Percentiles rank a stretch among this genome's conserved stretches.
These are phyloP conservation scores for Chrysomallon squamiferum DNA, from an alignment of 1,140 invertebrate species.

Conservation along the genomic window DNA sequence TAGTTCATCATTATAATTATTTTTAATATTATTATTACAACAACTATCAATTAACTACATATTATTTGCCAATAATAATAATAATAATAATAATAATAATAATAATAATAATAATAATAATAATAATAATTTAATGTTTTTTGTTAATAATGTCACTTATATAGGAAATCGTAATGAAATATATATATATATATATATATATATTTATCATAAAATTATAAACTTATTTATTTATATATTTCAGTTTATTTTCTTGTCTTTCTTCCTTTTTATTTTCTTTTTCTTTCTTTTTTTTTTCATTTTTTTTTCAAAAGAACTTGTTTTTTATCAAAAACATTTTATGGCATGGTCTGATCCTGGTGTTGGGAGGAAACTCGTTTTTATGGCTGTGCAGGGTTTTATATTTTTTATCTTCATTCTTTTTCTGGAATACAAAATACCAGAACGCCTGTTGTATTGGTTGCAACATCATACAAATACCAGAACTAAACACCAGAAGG, in stretches of 20 bases:
- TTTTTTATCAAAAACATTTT: constrained; percentile 56
- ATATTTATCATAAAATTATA: no score
- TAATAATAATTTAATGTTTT: no score
- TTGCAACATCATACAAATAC: background rate
- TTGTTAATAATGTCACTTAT: no score
- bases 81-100: no score
- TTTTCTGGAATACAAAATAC: constrained; percentile 62
- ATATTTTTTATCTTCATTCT: constrained; percentile 66
- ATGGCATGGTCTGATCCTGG: constrained; percentile 64
- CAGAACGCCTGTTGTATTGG: background rate
- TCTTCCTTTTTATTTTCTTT: background rate
- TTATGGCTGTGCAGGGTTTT: constrained; percentile 66
- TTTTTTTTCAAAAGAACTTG: constrained; percentile 18
- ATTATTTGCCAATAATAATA: no score
- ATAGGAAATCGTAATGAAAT: no score
- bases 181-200: no score
- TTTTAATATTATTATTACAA: no score
- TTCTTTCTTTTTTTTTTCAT: background rate
- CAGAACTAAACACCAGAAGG: background rate
- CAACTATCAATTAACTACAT: no score
- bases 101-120: no score
- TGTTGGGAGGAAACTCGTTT: constrained; percentile 67
- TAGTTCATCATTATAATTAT: no score
- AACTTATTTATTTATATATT: background rate
- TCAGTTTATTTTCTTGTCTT: background rate